phyloP scores from a whole-genome alignment of 2,113 vertebrate genomes.

The Eidolon helvum region DNA sequence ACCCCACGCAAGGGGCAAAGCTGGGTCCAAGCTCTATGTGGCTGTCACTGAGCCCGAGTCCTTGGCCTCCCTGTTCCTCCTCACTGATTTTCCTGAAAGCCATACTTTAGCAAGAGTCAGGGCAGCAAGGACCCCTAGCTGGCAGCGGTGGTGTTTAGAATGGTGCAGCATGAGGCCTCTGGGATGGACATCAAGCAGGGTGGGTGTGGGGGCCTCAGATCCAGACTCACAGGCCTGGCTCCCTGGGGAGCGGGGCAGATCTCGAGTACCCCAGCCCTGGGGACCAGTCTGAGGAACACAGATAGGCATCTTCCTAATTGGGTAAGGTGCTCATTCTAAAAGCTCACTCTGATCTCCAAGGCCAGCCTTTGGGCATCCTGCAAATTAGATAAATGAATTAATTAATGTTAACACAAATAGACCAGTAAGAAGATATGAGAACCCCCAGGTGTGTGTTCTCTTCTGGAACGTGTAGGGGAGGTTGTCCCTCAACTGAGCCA shows the following conservation, averaged over 20 bases:
- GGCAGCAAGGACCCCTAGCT: too few species aligned
- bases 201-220: neutral
- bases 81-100: neutral
- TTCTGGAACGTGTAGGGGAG: neutral
- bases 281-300: neutral
- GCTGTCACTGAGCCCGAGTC: neutral
- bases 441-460: neutral
- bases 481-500: neutral
- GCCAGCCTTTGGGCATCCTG: constrained; percentile 63
- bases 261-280: neutral
- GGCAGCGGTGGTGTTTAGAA: neutral
- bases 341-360: neutral
- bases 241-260: too few species aligned
- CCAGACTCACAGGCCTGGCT: neutral
- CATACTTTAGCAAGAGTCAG: neutral
- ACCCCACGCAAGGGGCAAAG: rapidly evolving
- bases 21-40: neutral
- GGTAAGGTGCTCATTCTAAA: neutral
- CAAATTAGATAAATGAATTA: constrained; percentile 73
- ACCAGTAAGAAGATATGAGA: constrained; percentile 14
- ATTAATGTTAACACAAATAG: constrained; percentile 65
- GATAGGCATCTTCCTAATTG: constrained; percentile 31
- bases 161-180: neutral
- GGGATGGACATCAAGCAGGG: neutral
- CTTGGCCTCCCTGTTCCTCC: neutral